Evolutionary conservation across 2,797 vertebrate species (phyloP).

Genomic region (Brachyalestes nurse): DNA sequence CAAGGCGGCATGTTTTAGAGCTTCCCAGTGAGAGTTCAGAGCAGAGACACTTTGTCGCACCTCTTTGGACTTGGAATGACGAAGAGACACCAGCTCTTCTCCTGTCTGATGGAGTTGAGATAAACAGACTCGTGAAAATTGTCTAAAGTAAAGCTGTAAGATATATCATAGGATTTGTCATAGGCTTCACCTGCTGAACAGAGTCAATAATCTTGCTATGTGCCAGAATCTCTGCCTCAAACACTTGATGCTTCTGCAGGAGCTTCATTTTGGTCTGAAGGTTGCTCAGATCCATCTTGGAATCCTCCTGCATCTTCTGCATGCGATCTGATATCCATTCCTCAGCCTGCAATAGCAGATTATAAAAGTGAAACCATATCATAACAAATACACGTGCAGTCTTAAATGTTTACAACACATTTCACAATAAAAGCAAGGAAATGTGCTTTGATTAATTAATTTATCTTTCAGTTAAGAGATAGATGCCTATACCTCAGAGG

Average conservation of each 20-base stretch:
- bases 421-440: not conserved
- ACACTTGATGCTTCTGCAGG: constrained; percentile 88
- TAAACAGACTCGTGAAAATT: not conserved
- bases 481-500: constrained; percentile 78
- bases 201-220: constrained; percentile 79
- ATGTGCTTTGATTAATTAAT: not conserved
- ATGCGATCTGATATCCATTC: constrained; percentile 85
- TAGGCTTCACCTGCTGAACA: constrained; percentile 74
- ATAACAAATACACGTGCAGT: not conserved
- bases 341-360: constrained; percentile 76
- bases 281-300: constrained; percentile 75
- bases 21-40: constrained; percentile 82
- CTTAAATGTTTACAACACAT: not conserved
- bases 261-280: constrained; percentile 84
- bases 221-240: constrained; percentile 88
- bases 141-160: too few species aligned
- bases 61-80: constrained; percentile 72
- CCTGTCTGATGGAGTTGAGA: constrained; percentile 75
- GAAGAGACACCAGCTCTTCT: constrained; percentile 76
- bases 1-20: constrained; percentile 79
- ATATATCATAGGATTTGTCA: not conserved
- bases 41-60: constrained; percentile 66
- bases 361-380: not conserved
- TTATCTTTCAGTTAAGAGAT: not conserved
- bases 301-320: constrained; percentile 81